A percentile compares a stretch with the other conserved stretches of the same genome.
Conservation (phyloP, 2,888 invertebrate genomes). For the Zygogramma bicolorata region DNA sequence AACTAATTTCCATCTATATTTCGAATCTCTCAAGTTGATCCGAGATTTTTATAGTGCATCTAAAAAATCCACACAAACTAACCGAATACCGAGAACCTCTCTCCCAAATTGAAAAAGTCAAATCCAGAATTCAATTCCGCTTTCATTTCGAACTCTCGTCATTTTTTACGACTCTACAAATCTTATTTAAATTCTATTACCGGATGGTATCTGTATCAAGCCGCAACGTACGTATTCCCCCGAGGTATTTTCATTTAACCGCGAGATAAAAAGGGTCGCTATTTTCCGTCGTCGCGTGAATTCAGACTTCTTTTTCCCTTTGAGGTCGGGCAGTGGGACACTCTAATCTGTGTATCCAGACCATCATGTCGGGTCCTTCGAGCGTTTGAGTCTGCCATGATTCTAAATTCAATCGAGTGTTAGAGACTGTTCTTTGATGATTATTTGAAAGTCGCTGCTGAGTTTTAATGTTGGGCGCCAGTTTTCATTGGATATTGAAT, state of each 20-base stretch:
- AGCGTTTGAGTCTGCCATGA: too few species aligned
- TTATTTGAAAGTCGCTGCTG: too few species aligned
- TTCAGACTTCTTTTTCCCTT: not conserved
- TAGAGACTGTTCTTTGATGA: not conserved
- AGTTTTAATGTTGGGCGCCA: too few species aligned
- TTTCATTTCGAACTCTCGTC: not conserved
- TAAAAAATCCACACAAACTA: not conserved
- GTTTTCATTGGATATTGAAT: too few species aligned
- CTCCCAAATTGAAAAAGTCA: not conserved
- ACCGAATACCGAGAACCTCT: not conserved
- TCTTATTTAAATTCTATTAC: constrained; percentile 4
- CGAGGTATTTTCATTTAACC: not conserved
- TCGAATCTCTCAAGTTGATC: too few species aligned
- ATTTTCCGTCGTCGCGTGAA: not conserved
- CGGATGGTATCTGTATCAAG: constrained; percentile 1
- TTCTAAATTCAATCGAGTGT: not conserved
- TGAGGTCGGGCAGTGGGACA: not conserved
- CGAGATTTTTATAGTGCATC: too few species aligned
- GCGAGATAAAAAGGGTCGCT: not conserved
- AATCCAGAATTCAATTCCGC: not conserved
- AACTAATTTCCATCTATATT: too few species aligned
- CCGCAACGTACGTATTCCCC: not conserved
- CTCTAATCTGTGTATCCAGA: not conserved
- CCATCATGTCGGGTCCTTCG: not conserved
- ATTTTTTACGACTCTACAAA: not conserved